phyloP scores from a whole-genome alignment of 2,113 vertebrate species.

The Thalassarche chlororhynchos region DNA sequence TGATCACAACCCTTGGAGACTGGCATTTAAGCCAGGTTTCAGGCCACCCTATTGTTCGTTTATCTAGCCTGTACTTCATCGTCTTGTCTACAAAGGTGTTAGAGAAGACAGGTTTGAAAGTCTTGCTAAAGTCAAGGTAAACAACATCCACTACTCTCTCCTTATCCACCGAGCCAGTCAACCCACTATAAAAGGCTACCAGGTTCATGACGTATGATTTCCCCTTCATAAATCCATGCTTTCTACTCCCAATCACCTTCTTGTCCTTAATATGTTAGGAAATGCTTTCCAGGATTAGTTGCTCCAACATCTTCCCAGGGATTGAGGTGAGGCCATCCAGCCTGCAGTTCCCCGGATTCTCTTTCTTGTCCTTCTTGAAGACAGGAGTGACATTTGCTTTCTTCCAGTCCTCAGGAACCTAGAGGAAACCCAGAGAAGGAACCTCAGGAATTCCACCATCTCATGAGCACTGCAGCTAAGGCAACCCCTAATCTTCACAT shows the following conservation, averaged over 20 bases:
- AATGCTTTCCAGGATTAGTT: neutral
- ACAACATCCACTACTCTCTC: neutral
- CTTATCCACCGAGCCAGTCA: neutral
- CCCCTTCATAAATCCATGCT: neutral
- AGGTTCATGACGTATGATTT: neutral
- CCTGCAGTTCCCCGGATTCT: neutral
- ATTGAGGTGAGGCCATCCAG: neutral
- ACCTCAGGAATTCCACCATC: neutral
- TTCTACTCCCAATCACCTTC: neutral
- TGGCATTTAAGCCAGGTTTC: neutral
- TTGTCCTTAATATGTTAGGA: neutral
- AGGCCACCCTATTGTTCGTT: neutral
- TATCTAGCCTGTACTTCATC: neutral
- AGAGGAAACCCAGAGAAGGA: neutral
- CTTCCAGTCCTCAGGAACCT: neutral
- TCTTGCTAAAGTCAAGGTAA: neutral
- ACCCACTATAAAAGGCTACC: neutral
- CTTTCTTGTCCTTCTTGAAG: neutral
- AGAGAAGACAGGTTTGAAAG: neutral
- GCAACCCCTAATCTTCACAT: neutral
- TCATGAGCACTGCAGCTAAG: neutral
- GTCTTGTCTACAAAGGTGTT: neutral
- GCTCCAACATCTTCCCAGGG: no score
- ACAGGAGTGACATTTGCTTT: neutral
- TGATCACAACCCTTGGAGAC: neutral